These are phyloP conservation scores for Coenonympha arcania DNA, from an alignment of 2,888 invertebrate species.

Conservation along the genomic window DNA sequence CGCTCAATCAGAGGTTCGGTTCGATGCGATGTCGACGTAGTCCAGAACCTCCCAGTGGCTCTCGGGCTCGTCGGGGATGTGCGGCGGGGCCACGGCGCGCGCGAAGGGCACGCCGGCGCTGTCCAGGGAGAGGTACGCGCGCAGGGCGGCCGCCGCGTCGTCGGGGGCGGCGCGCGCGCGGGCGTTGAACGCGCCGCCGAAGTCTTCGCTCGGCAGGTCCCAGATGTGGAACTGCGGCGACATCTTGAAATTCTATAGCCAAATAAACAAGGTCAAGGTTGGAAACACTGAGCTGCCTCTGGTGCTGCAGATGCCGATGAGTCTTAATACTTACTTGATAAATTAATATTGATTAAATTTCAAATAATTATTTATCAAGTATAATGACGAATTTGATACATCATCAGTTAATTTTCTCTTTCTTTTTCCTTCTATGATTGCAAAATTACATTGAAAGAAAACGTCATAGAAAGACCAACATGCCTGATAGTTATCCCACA, in stretches of 20 bases:
- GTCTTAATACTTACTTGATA: too few relatives aligned
- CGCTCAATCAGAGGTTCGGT: slow-evolving; percentile 12
- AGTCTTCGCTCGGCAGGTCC: slow-evolving; percentile 70
- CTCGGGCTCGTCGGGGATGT: slow-evolving; percentile 67
- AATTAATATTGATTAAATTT: too few relatives aligned
- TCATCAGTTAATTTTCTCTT: too few relatives aligned
- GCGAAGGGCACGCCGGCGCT: slow-evolving; percentile 75
- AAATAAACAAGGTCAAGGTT: too few relatives aligned
- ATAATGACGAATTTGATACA: too few relatives aligned
- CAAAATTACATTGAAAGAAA: too few relatives aligned
- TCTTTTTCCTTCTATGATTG: too few relatives aligned
- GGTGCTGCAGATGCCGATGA: too few relatives aligned
- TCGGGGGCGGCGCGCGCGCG: slow-evolving; percentile 58
- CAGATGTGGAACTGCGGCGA: slow-evolving; percentile 70
- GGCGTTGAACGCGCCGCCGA: slow-evolving; percentile 78
- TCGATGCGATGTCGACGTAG: slow-evolving; percentile 74
- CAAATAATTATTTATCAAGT: too few relatives aligned
- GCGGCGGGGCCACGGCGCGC: slow-evolving; percentile 70
- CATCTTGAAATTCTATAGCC: slow-evolving; percentile 75
- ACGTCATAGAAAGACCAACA: too few relatives aligned
- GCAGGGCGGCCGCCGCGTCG: slow-evolving; percentile 63
- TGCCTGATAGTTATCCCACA: too few relatives aligned
- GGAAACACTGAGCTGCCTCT: too few relatives aligned
- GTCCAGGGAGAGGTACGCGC: slow-evolving; percentile 76
- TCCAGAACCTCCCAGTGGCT: slow-evolving; percentile 79